A percentile compares a stretch with the other conserved stretches of the same genome.
These are phyloP conservation scores for Mastomys natalensis DNA, from an alignment of 2,113 vertebrate species.

Conservation along the genomic window DNA sequence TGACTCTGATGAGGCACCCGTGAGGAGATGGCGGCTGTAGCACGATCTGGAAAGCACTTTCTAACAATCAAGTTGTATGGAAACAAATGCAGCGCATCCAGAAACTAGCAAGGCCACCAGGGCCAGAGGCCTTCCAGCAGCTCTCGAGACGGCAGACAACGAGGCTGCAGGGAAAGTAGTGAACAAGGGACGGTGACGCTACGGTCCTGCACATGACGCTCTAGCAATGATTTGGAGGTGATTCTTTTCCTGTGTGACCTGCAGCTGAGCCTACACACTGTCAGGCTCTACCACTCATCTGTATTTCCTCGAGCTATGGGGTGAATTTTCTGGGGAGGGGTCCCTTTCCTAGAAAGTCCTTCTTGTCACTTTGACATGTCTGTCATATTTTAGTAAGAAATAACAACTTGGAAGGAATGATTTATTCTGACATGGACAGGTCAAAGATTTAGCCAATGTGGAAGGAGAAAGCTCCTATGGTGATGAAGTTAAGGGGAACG, in stretches of 20 bases:
- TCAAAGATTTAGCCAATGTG: not conserved
- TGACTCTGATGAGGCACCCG: not conserved
- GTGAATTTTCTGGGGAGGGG: not conserved
- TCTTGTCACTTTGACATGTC: not conserved
- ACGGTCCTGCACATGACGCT: not conserved
- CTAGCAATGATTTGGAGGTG: not conserved
- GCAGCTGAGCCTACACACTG: too few relatives aligned
- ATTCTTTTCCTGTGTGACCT: not conserved
- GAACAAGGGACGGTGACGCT: not conserved
- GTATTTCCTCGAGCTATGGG: not conserved
- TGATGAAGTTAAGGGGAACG: not conserved
- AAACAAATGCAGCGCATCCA: constrained; percentile 32
- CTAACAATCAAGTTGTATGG: constrained; percentile 28
- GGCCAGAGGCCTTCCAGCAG: not conserved
- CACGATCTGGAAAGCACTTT: constrained; percentile 54
- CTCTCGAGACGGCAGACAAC: not conserved
- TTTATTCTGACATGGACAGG: not conserved
- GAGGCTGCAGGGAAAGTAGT: not conserved
- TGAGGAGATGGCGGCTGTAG: constrained; percentile 2
- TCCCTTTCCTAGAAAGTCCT: not conserved
- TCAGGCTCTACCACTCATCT: not conserved
- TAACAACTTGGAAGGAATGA: not conserved
- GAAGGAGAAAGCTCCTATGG: not conserved
- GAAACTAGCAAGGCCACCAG: constrained; percentile 15
- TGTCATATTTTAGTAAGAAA: not conserved